Evolutionary conservation across 2,113 vertebrate species (phyloP), one percentile per base, ranked within the genome.

Genomic region (Campylorhamphus procurvoides): DNA sequence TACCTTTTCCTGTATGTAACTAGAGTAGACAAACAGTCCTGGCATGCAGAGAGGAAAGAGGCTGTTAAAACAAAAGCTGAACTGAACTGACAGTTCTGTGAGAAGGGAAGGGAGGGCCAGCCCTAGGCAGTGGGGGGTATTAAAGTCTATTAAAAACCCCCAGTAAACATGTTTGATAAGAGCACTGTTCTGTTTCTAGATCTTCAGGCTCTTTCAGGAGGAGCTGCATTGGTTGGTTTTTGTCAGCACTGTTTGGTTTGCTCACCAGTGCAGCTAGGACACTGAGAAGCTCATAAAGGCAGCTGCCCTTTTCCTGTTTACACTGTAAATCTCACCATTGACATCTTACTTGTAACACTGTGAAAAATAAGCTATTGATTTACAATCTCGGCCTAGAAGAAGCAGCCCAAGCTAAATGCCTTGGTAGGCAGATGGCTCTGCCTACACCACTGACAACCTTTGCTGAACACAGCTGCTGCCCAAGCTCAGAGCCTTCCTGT

Each of bases 401-500:
- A 64, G 91, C 87, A 96, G 58, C 59, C 67, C 74, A 66, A 91
- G 59, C 75, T 83, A 40, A 87, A 79, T 27, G 87, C 67, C 84
- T 95, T 52, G 39, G 85, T 72, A 63, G 83, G 79, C 96, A 96
- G 96, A 96, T 92, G 94, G 96, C 52, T 92, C 94, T 95, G 92
- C 93, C 94, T 81, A 93, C 92, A 94, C 76, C 85, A 72, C 83
- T 37, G 67, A 67, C 75, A 86, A 89, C 72, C 90, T 92, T 68
- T 73, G 33, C 88, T 68, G 90, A 92, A 63, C 79, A 81, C 92
- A 93, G 87, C 87, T 96, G 93, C 72, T 90, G 88, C 90, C 72
- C 88, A 71, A 86, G 76, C 90, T 94, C 79, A 74, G 64, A 13
- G 44, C 27, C 91, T 94, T 97, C 95, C 91, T 87, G 91, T 95